Percentiles rank a stretch among this genome's conserved stretches.
Evolutionary conservation across 2,113 vertebrate species (phyloP).

Genomic region (Tilapia sparmanii): DNA sequence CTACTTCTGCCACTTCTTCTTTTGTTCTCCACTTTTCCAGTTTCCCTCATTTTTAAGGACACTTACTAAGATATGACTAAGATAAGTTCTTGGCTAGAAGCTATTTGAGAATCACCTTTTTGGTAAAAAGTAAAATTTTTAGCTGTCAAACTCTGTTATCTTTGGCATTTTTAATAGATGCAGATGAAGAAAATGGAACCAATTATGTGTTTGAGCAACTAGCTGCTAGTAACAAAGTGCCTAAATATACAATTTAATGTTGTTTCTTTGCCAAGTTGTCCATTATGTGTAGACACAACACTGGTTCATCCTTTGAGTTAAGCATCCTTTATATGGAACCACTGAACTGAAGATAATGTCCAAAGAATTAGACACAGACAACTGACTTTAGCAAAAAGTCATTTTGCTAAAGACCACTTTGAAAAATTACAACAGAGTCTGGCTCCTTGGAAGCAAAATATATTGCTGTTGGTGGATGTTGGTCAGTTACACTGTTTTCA

Average conservation of each 20-base stretch:
- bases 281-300: neutral
- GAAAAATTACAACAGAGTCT: neutral
- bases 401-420: neutral
- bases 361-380: neutral
- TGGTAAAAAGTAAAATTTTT: neutral
- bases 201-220: neutral
- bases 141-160: neutral
- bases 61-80: neutral
- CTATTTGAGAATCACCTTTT: neutral
- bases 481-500: neutral
- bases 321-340: neutral
- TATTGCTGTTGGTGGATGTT: neutral
- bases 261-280: neutral
- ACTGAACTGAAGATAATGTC: neutral
- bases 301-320: neutral
- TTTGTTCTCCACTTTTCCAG: neutral
- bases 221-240: neutral
- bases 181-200: neutral
- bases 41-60: neutral
- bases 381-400: too few relatives aligned
- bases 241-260: neutral
- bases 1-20: neutral
- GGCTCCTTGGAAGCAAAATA: neutral
- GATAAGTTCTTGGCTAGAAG: neutral
- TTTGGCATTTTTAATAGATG: neutral